phyloP scores from a whole-genome alignment of 2,797 vertebrate genomes.

The Phylloscopus collybita region DNA sequence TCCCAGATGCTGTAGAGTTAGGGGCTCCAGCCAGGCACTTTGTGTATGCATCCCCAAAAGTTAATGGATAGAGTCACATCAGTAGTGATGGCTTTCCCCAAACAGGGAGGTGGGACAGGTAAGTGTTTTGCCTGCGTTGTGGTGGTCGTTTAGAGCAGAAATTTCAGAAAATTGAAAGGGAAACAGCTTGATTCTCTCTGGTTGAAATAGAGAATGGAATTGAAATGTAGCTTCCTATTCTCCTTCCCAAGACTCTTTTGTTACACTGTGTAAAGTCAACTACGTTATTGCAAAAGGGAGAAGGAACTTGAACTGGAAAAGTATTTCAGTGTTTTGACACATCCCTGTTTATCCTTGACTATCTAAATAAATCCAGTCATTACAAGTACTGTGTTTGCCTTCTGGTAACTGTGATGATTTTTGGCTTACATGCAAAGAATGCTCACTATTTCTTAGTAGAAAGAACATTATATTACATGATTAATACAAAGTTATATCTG shows the following conservation, averaged over 20 bases:
- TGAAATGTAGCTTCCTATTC: neutral
- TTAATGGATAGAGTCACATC: too few species aligned
- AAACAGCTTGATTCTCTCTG: neutral
- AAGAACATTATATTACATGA: neutral
- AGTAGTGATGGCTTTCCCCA: neutral
- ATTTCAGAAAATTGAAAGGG: neutral
- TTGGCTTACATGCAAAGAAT: neutral
- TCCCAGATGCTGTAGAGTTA: neutral
- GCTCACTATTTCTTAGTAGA: neutral
- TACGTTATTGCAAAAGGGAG: neutral
- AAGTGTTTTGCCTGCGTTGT: neutral
- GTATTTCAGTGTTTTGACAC: neutral
- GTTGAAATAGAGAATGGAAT: neutral
- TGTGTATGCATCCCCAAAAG: rapidly evolving
- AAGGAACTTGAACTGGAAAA: neutral
- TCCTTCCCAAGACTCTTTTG: neutral
- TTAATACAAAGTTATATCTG: neutral
- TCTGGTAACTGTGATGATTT: neutral
- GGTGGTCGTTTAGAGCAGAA: neutral
- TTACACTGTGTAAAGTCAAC: neutral
- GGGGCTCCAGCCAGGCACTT: neutral
- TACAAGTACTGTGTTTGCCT: neutral
- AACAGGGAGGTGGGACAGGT: too few species aligned
- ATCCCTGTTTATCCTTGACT: neutral
- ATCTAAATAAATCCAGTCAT: neutral